Conservation (phyloP, 2,113 vertebrate genomes). For the Rhinoderma darwinii region DNA sequence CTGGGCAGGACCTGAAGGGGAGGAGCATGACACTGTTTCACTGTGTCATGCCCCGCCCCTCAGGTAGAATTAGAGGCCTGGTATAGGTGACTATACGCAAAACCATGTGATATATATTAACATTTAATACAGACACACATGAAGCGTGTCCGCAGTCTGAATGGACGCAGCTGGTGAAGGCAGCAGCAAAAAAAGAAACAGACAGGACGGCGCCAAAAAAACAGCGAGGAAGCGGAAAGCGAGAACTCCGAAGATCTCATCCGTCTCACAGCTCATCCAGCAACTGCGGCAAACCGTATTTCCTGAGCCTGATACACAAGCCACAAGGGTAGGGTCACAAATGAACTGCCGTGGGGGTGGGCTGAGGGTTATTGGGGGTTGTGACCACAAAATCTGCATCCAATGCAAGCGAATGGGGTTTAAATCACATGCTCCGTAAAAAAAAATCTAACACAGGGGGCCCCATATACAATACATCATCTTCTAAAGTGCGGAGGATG, state of each 20-base stretch:
- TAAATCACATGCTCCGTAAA: too few relatives aligned
- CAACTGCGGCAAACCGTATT: constrained; percentile 69
- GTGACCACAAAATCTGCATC: too few relatives aligned
- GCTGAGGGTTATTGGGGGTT: not conserved
- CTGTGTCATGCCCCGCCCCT: not conserved
- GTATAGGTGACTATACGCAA: too few relatives aligned
- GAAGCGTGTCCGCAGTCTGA: constrained; percentile 62
- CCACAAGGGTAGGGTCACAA: constrained; percentile 73
- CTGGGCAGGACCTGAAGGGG: too few relatives aligned
- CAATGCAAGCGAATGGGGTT: too few relatives aligned
- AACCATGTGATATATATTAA: not conserved
- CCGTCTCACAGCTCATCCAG: constrained; percentile 70
- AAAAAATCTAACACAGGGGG: too few relatives aligned
- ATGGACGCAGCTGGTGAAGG: constrained; percentile 66
- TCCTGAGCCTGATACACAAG: constrained; percentile 65
- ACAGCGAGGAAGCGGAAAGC: not conserved
- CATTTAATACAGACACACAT: not conserved
- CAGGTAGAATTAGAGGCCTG: too few relatives aligned
- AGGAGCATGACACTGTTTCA: too few relatives aligned
- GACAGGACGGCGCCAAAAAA: constrained; percentile 56
- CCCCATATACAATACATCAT: too few relatives aligned
- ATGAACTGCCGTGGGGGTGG: not conserved
- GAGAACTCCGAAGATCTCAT: constrained; percentile 65
- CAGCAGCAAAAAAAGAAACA: constrained; percentile 27
- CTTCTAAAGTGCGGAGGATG: too few relatives aligned